These are phyloP conservation scores for Ptychochromis oligacanthus DNA, from an alignment of 2,113 vertebrate genomes.

Conservation along the genomic window DNA sequence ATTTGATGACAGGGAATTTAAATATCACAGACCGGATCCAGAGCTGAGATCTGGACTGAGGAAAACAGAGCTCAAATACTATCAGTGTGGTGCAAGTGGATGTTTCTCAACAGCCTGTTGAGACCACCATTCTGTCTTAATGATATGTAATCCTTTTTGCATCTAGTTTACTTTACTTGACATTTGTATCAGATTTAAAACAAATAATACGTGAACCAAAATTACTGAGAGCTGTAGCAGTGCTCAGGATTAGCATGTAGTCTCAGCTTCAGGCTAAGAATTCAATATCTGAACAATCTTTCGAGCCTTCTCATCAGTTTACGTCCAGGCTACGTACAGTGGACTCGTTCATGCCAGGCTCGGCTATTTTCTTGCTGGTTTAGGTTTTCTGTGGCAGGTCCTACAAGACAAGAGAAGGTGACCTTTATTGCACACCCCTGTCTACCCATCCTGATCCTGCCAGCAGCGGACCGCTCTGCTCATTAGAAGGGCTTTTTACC, in stretches of 20 bases:
- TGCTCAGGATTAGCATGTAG: not conserved
- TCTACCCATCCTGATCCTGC: not conserved
- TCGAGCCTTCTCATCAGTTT: not conserved
- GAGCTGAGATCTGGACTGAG: not conserved
- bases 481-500: conserved; percentile 56
- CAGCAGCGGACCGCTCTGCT: conserved; percentile 21
- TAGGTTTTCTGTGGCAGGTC: conserved; percentile 18
- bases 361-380: conserved; percentile 8
- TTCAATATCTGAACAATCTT: not conserved
- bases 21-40: no score
- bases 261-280: not conserved
- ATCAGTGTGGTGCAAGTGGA: not conserved
- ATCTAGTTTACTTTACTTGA: not conserved
- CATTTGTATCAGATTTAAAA: not conserved
- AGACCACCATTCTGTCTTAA: not conserved
- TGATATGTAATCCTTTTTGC: not conserved
- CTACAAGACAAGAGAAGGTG: conserved; percentile 61
- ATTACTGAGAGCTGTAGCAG: not conserved
- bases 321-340: not conserved
- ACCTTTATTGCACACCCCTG: conserved; percentile 51
- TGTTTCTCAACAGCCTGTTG: not conserved
- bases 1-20: no score
- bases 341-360: not conserved
- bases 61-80: not conserved
- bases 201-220: not conserved